Evolutionary conservation across 2,888 invertebrate genomes (phyloP).

Genomic region (Drosophila peninsularis): DNA sequence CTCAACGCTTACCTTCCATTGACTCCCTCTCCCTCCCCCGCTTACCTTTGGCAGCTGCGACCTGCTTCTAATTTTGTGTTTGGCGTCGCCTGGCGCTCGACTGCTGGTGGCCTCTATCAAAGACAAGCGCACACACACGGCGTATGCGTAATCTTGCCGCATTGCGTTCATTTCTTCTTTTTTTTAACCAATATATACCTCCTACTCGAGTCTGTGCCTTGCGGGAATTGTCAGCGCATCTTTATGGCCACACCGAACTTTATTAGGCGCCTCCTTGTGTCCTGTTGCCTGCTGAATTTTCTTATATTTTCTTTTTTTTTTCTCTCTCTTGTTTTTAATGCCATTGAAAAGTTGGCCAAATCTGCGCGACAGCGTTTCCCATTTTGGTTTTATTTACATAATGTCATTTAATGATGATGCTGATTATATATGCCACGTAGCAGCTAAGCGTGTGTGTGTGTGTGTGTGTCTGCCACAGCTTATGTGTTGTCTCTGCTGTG

Average conservation of each 20-base stretch:
- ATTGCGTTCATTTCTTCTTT: constrained; percentile 30
- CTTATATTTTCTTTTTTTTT: constrained; percentile 7
- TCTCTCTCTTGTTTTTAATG: constrained; percentile 23
- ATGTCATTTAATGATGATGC: constrained; percentile 74
- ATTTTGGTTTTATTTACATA: constrained; percentile 71
- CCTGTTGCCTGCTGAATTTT: constrained; percentile 26
- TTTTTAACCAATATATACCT: constrained; percentile 27
- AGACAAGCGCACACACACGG: constrained; percentile 34
- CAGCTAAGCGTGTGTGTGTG: not conserved
- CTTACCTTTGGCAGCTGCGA: constrained; percentile 31
- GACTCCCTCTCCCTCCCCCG: not conserved
- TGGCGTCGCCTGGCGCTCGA: constrained; percentile 25
- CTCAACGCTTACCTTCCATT: constrained; percentile 8
- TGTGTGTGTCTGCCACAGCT: not conserved
- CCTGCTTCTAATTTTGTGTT: constrained; percentile 59
- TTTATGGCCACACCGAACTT: constrained; percentile 65
- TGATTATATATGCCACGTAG: constrained; percentile 54
- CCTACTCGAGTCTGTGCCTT: constrained; percentile 18
- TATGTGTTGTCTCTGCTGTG: constrained; percentile 3
- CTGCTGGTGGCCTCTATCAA: not conserved
- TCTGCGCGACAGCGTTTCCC: constrained; percentile 47
- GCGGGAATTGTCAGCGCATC: constrained; percentile 73
- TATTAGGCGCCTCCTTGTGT: constrained; percentile 61
- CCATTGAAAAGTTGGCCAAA: constrained; percentile 67
- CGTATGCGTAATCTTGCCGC: constrained; percentile 71